These are phyloP conservation scores for Enteromius trimaculatus DNA, from an alignment of 2,797 vertebrate species.

Conservation along the genomic window DNA sequence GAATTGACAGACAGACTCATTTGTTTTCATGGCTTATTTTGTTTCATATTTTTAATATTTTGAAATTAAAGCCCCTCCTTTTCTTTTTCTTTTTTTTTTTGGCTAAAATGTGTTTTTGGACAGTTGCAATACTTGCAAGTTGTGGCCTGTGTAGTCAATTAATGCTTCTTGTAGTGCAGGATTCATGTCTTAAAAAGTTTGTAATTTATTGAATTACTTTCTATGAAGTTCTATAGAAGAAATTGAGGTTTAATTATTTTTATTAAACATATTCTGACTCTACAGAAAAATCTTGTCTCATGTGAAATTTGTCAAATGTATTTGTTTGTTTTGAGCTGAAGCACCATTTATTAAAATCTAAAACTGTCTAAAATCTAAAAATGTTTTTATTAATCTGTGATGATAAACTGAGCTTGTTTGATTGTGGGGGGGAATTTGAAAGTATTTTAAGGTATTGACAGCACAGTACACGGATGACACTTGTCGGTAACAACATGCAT, in stretches of 20 bases:
- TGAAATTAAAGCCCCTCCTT: constrained; percentile 81
- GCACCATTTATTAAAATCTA: constrained; percentile 39
- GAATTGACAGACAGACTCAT: constrained; percentile 77
- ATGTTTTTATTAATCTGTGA: constrained; percentile 32
- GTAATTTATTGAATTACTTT: constrained; percentile 99
- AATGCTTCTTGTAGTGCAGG: constrained; percentile 97
- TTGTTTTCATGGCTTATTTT: constrained; percentile 73
- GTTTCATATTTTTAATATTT: constrained; percentile 73
- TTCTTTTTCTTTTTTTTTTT: constrained; percentile 40
- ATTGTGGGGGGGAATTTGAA: neutral
- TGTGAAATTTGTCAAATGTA: constrained; percentile 39
- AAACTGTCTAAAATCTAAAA: constrained; percentile 20
- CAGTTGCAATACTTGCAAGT: constrained; percentile 98
- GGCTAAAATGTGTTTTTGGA: constrained; percentile 79
- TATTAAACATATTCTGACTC: constrained; percentile 99
- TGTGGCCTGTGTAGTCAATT: constrained; percentile 98
- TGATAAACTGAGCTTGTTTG: neutral
- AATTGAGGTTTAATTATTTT: constrained; percentile 99
- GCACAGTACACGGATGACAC: neutral
- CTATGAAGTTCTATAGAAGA: constrained; percentile 99
- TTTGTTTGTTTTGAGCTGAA: constrained; percentile 35
- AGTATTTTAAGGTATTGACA: neutral
- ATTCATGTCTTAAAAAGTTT: constrained; percentile 97
- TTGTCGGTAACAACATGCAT: neutral
- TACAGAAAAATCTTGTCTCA: constrained; percentile 79